phyloP scores from a whole-genome alignment of 2,888 invertebrate genomes.

The Parnassius orleans region DNA sequence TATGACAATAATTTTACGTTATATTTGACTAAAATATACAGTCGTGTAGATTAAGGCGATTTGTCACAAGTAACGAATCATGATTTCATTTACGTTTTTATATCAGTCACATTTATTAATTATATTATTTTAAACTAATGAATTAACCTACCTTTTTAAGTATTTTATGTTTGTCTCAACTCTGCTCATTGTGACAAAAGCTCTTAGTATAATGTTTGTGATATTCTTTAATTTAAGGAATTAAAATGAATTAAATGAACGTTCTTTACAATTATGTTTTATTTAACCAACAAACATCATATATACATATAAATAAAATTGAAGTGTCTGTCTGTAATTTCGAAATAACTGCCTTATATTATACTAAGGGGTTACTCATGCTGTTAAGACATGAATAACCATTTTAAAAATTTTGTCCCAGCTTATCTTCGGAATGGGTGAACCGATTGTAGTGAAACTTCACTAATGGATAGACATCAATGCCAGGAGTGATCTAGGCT shows the following conservation, averaged over 20 bases:
- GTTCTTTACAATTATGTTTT: constrained; percentile 43
- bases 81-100: not conserved
- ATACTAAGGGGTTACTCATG: no score
- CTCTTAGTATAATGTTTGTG: constrained; percentile 55
- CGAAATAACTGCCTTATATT: no score
- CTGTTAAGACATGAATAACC: no score
- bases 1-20: constrained; percentile 11
- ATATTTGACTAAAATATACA: not conserved
- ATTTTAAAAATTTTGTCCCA: no score
- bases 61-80: not conserved
- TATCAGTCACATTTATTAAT: no score
- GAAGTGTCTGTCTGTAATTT: no score
- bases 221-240: constrained; percentile 53
- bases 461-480: no score
- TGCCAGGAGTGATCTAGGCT: no score
- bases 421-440: no score
- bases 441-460: no score
- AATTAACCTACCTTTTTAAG: not conserved
- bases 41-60: not conserved
- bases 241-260: constrained; percentile 51
- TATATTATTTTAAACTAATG: no score
- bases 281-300: constrained; percentile 20
- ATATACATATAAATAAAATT: no score
- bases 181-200: constrained; percentile 6
- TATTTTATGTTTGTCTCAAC: not conserved